A percentile compares a stretch with the other conserved stretches of the same genome.
Conservation (phyloP, 2,797 vertebrate genomes). For the Erithacus rubecula region DNA sequence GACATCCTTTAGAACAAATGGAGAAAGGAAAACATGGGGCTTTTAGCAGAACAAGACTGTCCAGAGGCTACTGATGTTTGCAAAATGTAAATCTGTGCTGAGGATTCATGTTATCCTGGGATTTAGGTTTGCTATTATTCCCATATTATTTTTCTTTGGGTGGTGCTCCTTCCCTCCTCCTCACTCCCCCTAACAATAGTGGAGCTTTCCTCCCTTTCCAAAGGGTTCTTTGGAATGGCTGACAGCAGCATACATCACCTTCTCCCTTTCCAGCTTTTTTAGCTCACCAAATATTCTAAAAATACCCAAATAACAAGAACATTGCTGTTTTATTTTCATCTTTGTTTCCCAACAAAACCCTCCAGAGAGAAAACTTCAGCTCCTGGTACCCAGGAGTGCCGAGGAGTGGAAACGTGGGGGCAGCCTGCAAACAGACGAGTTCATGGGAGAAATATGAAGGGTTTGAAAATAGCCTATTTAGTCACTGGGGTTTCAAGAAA, state of each 20-base stretch:
- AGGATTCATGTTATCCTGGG: background rate
- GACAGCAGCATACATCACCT: slow-evolving; percentile 14
- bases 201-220: background rate
- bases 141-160: background rate
- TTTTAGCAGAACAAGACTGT: background rate
- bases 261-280: slow-evolving; percentile 34
- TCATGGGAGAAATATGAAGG: slow-evolving; percentile 59
- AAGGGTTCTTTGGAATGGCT: background rate
- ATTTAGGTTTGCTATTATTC: background rate
- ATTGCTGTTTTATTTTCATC: slow-evolving; percentile 39
- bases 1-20: background rate
- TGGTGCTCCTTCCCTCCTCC: background rate
- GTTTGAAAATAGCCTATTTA: slow-evolving; percentile 54
- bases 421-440: slow-evolving; percentile 43
- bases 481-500: slow-evolving; percentile 44
- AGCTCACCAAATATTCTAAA: slow-evolving; percentile 39
- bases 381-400: slow-evolving; percentile 16
- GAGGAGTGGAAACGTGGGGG: slow-evolving; percentile 33
- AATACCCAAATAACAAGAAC: slow-evolving; percentile 50
- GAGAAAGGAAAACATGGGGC: accelerated
- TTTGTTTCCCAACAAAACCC: slow-evolving; percentile 61
- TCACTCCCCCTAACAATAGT: background rate
- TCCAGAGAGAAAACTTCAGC: slow-evolving; percentile 45
- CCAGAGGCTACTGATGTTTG: background rate
- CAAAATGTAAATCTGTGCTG: background rate